phyloP scores from a whole-genome alignment of 2,888 invertebrate species.

The Sinodicranocentrus sp. region DNA sequence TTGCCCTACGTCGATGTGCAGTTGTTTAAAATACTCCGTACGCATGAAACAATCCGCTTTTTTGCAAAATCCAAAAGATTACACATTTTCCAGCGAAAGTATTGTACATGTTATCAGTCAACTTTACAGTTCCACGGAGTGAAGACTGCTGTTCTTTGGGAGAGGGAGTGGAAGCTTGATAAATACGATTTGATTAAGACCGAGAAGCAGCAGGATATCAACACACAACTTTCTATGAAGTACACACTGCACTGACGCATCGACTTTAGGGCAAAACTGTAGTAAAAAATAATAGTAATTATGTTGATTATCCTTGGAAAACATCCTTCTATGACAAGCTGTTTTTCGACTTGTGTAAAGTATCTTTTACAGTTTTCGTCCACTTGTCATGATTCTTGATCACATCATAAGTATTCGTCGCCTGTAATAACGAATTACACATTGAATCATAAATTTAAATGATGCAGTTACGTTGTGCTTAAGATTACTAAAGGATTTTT shows the following conservation, averaged over 20 bases:
- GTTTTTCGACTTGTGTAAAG: conserved; percentile 73
- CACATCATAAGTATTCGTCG: conserved; percentile 75
- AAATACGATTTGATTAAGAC: not conserved
- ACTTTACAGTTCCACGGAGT: not conserved
- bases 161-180: not conserved
- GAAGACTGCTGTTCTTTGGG: conserved; percentile 3
- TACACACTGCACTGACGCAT: conserved; percentile 39
- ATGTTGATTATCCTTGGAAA: conserved; percentile 30
- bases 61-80: not conserved
- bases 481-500: not conserved
- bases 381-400: conserved; percentile 75
- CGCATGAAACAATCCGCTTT: not conserved
- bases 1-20: conserved; percentile 28
- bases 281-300: conserved; percentile 56
- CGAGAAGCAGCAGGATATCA: too few species aligned
- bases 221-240: too few species aligned
- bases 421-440: too few species aligned
- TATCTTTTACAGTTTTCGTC: conserved; percentile 73
- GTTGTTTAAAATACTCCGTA: conserved; percentile 8
- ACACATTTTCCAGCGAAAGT: too few species aligned
- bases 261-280: conserved; percentile 40
- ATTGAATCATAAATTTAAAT: not conserved
- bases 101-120: not conserved
- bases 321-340: conserved; percentile 50
- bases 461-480: not conserved